These are phyloP conservation scores for Actinia equina DNA, from an alignment of 64 coral and sea anemone genomes.

Conservation along the genomic window DNA sequence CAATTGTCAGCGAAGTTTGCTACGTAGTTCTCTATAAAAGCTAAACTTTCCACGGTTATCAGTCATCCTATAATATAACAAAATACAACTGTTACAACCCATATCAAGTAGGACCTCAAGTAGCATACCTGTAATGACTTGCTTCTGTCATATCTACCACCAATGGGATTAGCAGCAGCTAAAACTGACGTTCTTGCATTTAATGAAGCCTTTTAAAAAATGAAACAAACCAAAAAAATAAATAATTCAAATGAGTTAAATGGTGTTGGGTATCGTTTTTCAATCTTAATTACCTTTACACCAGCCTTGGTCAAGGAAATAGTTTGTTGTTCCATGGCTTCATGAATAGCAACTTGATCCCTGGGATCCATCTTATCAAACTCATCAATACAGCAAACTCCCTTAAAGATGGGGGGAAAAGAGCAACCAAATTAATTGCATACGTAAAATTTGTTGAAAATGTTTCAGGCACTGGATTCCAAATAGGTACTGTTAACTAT, in stretches of 20 bases:
- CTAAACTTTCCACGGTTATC: too few species aligned
- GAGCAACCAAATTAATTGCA: too few species aligned
- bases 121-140: constrained; percentile 86
- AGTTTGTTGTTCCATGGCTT: constrained; percentile 99
- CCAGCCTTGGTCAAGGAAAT: constrained; percentile 98
- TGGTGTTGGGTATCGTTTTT: neutral
- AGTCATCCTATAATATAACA: too few species aligned
- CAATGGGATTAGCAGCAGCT: constrained; percentile 97
- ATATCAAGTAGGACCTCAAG: too few species aligned
- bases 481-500: too few species aligned
- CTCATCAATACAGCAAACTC: constrained; percentile 98
- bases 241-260: neutral
- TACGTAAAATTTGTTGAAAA: too few species aligned
- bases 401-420: neutral
- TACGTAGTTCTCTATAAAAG: too few species aligned
- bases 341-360: constrained; percentile 97
- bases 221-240: neutral
- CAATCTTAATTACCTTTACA: constrained; percentile 61
- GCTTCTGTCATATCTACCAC: constrained; percentile 96
- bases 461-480: too few species aligned
- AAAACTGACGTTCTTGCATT: constrained; percentile 99
- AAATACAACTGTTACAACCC: too few species aligned
- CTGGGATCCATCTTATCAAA: constrained; percentile 99
- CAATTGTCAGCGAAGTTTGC: too few species aligned
- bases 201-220: constrained; percentile 65